Base-by-base conservation (phyloP, 2,797 vertebrate species). In the Hoplostethus mediterraneus region DNA sequence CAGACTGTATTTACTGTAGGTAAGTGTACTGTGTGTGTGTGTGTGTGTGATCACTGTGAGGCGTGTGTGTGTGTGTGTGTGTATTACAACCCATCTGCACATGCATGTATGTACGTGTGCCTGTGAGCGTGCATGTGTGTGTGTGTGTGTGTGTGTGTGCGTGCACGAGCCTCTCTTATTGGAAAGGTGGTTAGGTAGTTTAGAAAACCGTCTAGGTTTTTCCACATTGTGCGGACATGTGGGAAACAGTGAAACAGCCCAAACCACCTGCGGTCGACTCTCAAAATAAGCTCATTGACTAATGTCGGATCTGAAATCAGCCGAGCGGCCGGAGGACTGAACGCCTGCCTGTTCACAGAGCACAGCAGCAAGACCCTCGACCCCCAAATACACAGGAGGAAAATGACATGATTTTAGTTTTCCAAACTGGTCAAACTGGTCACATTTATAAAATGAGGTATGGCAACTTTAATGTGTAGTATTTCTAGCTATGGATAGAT, bases 241-340 rank as follows among this genome's bases (percentile, higher is more conserved):
- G 90, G 86, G 81, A 75, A 88, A 83, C 75, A 82, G 77, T 17
- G 62, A 81, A 84, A 63, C 64, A 69, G 80, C 83, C 79, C 79
- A 87, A 91, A 90, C 86, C 86, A 87, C 73, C 81, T 90, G 88
- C 17, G 90, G 91, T 90, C 78, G 65, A 73, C 82, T 81, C 77
- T 77, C 87, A 85, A 92, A 92, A 91, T 89, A 91, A 92, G 86
- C 86, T 85, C 84, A 89, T 87, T 88, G 89, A 90, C 87, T 89
- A 92, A 90, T 87, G 85, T 75, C 83, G 82, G 75, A 87, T 88
- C 88, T 90, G 75, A 88, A 66, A 86, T 89, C 85, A 81, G 73
- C 40, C 67, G 38, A 54, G 72, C 44, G 63, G 71, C 78, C 54
- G 0, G 71, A 60, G 65, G 89, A 80, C 87, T 87, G 78, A 77